phyloP scores from a whole-genome alignment of 53 echinoderm and acorn worm species.

The Stichopus horrens region DNA sequence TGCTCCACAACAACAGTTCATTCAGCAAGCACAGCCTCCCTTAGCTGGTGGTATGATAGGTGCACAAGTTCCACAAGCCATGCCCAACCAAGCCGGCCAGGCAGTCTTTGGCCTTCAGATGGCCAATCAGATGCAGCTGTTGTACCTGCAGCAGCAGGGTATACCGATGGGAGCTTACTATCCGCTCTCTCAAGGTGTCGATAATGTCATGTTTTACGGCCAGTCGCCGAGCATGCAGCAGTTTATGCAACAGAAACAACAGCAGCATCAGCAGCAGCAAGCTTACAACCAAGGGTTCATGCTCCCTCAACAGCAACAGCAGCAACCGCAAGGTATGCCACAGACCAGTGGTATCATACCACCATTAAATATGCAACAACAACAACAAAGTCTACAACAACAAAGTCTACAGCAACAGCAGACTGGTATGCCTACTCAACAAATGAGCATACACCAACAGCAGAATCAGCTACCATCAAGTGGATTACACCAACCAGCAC shows the following conservation, averaged over 20 bases:
- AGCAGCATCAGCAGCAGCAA: slow-evolving; percentile 32
- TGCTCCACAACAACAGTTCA: slow-evolving; percentile 5
- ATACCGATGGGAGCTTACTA: neutral
- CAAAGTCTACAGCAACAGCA: neutral
- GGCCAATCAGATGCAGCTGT: slow-evolving; percentile 2
- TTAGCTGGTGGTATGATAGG: slow-evolving; percentile 34
- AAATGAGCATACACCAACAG: slow-evolving; percentile 29
- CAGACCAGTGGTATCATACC: slow-evolving; percentile 32
- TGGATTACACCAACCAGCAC: neutral
- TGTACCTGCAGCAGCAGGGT: slow-evolving; percentile 15
- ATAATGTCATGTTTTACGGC: neutral
- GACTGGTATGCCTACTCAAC: slow-evolving; percentile 7
- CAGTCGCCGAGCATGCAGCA: slow-evolving; percentile 16
- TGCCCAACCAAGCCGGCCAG: slow-evolving; percentile 22
- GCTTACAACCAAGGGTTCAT: slow-evolving; percentile 38
- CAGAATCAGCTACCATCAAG: neutral
- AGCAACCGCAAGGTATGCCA: slow-evolving; percentile 8
- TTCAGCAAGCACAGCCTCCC: neutral
- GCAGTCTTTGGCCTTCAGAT: neutral
- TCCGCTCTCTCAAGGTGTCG: neutral
- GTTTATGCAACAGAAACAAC: slow-evolving; percentile 22
- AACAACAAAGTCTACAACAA: slow-evolving; percentile 39
- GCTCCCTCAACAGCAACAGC: slow-evolving; percentile 48
- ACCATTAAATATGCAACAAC: slow-evolving; percentile 8
- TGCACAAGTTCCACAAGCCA: neutral